These are phyloP conservation scores for Thysanoteuthis rhombus DNA, from an alignment of 2,888 invertebrate species.

Conservation along the genomic window DNA sequence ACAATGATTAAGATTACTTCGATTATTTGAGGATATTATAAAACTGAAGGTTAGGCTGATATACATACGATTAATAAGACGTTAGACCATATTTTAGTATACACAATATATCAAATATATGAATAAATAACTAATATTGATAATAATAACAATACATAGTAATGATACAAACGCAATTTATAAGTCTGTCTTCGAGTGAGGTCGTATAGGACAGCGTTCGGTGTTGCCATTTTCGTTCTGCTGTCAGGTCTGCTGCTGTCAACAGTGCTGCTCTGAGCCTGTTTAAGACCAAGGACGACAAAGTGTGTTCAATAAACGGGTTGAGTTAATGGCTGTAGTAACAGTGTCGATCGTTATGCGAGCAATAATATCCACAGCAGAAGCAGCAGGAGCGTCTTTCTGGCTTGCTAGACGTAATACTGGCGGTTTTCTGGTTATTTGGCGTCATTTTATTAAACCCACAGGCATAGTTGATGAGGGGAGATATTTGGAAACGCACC, in stretches of 20 bases:
- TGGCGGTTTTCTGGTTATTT: neutral
- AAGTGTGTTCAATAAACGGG: neutral
- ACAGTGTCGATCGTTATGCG: neutral
- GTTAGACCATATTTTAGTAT: too few species aligned
- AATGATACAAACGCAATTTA: neutral
- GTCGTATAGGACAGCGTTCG: neutral
- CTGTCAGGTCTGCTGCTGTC: neutral
- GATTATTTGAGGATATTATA: neutral
- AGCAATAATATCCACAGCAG: neutral
- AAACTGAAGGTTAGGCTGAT: neutral
- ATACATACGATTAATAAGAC: too few species aligned
- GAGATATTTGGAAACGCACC: too few species aligned
- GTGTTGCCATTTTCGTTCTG: neutral
- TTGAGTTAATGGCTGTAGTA: neutral
- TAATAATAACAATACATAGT: neutral
- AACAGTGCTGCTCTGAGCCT: neutral
- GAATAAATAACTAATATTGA: neutral
- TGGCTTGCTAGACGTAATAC: neutral
- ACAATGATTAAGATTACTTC: neutral
- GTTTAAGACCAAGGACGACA: neutral
- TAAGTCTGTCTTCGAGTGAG: neutral
- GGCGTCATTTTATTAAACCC: neutral
- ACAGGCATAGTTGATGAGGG: too few species aligned
- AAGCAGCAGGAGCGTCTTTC: conserved; percentile 12
- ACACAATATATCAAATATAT: too few species aligned